Conservation (phyloP, 2,888 invertebrate genomes). For the Eupithecia pulchellata region DNA sequence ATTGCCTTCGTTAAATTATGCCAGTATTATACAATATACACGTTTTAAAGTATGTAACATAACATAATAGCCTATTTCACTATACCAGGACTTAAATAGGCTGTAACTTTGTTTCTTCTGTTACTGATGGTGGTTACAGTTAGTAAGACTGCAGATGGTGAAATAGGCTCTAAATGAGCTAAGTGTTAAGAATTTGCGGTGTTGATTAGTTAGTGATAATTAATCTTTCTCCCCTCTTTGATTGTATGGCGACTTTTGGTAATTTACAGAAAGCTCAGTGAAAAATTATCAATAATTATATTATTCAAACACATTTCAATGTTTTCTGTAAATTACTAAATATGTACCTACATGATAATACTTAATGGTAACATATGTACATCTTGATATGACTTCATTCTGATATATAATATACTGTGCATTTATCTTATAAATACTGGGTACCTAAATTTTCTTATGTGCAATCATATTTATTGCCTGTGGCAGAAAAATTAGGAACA, state of each 20-base stretch:
- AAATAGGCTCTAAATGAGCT: constrained; percentile 35
- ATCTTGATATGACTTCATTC: background rate
- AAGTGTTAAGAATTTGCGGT: constrained; percentile 63
- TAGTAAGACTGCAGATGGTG: background rate
- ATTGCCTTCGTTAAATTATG: background rate
- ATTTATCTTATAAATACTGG: background rate
- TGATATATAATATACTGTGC: constrained; percentile 1
- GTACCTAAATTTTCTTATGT: background rate
- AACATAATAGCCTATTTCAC: background rate
- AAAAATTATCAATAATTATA: background rate
- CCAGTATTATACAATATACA: constrained; percentile 6
- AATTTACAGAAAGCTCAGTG: constrained; percentile 19
- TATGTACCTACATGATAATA: background rate
- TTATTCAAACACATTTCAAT: background rate
- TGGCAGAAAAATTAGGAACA: background rate
- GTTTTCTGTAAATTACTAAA: background rate
- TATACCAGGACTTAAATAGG: background rate
- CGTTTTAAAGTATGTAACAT: background rate
- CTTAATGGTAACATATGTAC: background rate
- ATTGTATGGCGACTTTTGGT: constrained; percentile 62
- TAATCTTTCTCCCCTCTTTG: constrained; percentile 64
- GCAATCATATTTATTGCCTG: background rate
- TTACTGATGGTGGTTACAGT: background rate
- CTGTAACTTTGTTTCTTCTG: background rate
- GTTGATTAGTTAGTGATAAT: constrained; percentile 63